These are phyloP conservation scores for Macrosoma leucophasiata DNA, from an alignment of 2,888 invertebrate genomes.

Conservation along the genomic window DNA sequence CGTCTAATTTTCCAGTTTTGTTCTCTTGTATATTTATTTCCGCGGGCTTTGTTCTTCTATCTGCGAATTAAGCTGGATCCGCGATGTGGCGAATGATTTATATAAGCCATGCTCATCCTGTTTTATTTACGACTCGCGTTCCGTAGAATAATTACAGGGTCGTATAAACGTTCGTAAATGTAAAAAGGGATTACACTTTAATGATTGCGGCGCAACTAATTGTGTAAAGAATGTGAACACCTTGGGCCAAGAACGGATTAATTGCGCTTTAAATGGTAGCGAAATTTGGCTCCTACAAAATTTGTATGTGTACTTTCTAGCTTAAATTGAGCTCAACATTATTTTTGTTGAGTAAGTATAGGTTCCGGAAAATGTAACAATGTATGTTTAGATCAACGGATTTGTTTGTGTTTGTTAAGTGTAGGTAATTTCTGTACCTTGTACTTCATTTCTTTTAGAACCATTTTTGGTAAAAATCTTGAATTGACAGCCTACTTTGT, in stretches of 20 bases:
- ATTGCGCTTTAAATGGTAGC: slow-evolving; percentile 5
- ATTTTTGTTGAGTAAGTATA: too few relatives aligned
- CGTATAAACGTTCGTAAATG: slow-evolving; percentile 60
- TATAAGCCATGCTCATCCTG: slow-evolving; percentile 67
- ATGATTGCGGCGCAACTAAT: slow-evolving; percentile 43
- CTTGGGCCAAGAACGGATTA: too few relatives aligned
- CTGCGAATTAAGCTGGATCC: slow-evolving; percentile 65
- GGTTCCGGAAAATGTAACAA: too few relatives aligned
- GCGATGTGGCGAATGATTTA: slow-evolving; percentile 64
- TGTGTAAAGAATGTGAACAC: slow-evolving; percentile 39
- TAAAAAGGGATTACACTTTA: slow-evolving; percentile 56
- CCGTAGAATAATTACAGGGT: slow-evolving; percentile 66
- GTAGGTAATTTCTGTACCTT: too few relatives aligned
- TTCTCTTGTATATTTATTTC: slow-evolving; percentile 58
- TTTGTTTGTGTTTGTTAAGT: too few relatives aligned
- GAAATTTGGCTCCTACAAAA: slow-evolving; percentile 4
- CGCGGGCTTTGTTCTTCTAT: slow-evolving; percentile 69
- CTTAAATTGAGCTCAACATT: too few relatives aligned
- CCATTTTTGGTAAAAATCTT: too few relatives aligned
- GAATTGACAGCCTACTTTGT: too few relatives aligned
- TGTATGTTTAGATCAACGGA: too few relatives aligned
- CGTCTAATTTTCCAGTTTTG: slow-evolving; percentile 39
- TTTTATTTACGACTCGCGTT: slow-evolving; percentile 67
- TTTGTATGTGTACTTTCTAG: too few relatives aligned
- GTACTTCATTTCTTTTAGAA: too few relatives aligned